Base-by-base conservation (phyloP, 2,113 vertebrate genomes). In the Lophotis ruficrista region DNA sequence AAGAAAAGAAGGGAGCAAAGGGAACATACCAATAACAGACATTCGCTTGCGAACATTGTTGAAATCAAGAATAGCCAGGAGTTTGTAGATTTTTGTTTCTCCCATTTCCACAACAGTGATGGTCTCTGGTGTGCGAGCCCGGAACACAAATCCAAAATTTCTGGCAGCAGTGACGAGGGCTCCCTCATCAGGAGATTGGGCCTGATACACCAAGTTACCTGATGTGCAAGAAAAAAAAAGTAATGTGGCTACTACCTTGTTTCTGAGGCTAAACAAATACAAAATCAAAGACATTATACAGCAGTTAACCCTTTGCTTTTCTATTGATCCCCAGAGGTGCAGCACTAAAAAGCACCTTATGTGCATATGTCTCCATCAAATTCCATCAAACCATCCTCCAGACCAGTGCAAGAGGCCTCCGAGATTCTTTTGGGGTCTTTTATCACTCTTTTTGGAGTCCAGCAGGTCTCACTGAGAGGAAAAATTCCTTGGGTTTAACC, bases 101-200 rank as follows among this genome's bases (percentile, higher is more conserved):
- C 98, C 99, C 99, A 99, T 99, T 97, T 99, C 99, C 25, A 99
- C 68, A 0, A 99, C 58, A 0, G 97, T 98, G 96, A 99, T 99
- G 58, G 98, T 98, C 93, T 99, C 99, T 0, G 99, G 98, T 0
- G 99, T 99, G 6, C 99, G 99, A 62, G 98, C 98, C n/a, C 94
- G 97, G 86, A 99, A 99, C 62, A 99, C 99, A 82, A 99, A 99
- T 33, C 99, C 99, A 45, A 99, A 99, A 97, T 99, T 99, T 66
- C 99, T 98, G 23, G 99, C 99, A 30, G 99, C 99, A 2, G 99
- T 99, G 62, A 99, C 99, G 10, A 99, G 97, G 56, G 99, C 99
- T 8, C 99, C 99, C 92, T 99, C 99, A 19, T 99, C 99, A 33
- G 99, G 99, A 62, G 99, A 99, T 95, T 99, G 99, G 38, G 99